phyloP scores from a whole-genome alignment of 2,113 vertebrate species.

The Ciconia stormi region DNA sequence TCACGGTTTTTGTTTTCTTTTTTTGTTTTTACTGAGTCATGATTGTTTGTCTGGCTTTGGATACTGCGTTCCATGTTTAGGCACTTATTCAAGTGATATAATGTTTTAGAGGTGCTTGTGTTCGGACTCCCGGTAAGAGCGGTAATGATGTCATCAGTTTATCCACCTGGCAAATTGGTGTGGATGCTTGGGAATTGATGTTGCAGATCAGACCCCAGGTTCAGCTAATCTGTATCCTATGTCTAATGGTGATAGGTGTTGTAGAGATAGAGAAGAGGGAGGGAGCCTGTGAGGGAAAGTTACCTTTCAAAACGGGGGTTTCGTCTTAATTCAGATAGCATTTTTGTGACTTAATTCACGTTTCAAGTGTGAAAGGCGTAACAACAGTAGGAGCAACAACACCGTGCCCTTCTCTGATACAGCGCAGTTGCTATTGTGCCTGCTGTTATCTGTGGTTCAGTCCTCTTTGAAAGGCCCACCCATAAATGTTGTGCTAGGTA shows the following conservation, averaged over 20 bases:
- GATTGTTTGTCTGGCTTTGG: neutral
- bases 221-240: neutral
- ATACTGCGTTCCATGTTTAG: neutral
- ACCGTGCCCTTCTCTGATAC: neutral
- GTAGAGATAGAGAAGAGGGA: neutral
- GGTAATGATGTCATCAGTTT: neutral
- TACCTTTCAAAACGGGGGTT: neutral
- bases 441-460: neutral
- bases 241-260: no score
- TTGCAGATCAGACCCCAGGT: neutral
- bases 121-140: neutral
- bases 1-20: accelerated
- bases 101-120: neutral
- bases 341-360: neutral
- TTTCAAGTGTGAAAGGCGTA: neutral
- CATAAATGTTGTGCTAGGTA: neutral
- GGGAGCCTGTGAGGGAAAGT: no score
- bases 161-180: neutral
- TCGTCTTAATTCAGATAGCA: neutral
- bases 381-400: neutral
- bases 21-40: neutral
- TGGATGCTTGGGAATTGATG: neutral
- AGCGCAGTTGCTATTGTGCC: neutral
- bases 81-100: neutral
- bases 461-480: neutral